Evolutionary conservation across 2,888 invertebrate species (phyloP), one percentile per base, ranked within the genome.

Genomic region (Cosmia pyralina): DNA sequence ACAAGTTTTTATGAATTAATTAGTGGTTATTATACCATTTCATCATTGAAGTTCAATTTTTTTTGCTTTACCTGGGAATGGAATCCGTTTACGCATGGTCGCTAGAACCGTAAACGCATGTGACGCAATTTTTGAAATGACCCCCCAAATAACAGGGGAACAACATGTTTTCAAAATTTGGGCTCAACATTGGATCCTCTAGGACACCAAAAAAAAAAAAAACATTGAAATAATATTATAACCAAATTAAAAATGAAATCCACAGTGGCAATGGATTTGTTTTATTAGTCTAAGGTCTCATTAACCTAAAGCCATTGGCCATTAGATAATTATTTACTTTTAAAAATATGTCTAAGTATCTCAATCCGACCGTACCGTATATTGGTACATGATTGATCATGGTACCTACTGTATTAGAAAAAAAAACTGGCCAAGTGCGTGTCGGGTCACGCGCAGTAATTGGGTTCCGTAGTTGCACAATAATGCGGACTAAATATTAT

Each of bases 341-440:
- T 38, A 46, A 64, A 53, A 1, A 53, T 74, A 28, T 62, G 15
- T 15, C 1, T 15, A 53, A 34, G n/a, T 44, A 34, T 53, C 17
- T 48, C 2, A 28, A 55, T 41, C 8, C 15, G 10, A 55, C 22
- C 46, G n/a, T n/a, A n/a, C n/a, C n/a, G n/a, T n/a, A 17, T 19
- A 68, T 69, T 69, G 48, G 41, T 19, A 28, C n/a, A 69, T 41
- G 3, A 69, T 50, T 41, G n/a, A 52, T 69, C 11, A 52, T 69
- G 28, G 28, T 41, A 52, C n/a, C n/a, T n/a, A n/a, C 69, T 69
- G n/a, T 69, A 28, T 52, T 50, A 13, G 7, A 41, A 38, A 69
- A 22, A 68, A 28, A 28, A 28, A n/a, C n/a, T n/a, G n/a, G n/a
- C n/a, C n/a, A n/a, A n/a, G n/a, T n/a, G n/a, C n/a, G n/a, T n/a